phyloP scores from a whole-genome alignment of 2,113 vertebrate species.

The Lepus timidus region DNA sequence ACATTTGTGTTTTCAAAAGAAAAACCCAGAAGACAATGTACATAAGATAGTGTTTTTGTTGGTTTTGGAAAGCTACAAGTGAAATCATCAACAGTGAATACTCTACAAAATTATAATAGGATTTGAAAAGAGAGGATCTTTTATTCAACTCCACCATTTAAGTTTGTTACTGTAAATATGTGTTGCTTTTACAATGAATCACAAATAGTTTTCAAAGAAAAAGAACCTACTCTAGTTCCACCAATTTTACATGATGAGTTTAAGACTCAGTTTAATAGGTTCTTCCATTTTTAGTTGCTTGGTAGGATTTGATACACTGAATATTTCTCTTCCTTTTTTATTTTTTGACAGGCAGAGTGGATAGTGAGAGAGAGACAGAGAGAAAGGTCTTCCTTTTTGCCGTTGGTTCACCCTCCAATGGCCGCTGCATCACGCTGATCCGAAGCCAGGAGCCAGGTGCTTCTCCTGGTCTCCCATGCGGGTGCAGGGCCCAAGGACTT shows the following conservation, averaged over 20 bases:
- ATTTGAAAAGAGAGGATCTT: not conserved
- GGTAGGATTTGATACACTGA: not conserved
- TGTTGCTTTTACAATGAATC: not conserved
- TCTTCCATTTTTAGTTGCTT: not conserved
- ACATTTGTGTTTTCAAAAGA: not conserved
- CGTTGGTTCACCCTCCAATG: no score
- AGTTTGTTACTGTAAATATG: not conserved
- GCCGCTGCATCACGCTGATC: no score
- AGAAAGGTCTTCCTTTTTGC: no score
- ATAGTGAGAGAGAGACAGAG: no score
- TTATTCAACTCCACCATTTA: not conserved
- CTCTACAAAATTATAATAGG: not conserved
- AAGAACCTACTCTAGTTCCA: not conserved
- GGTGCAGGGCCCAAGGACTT: no score
- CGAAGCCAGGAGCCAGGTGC: no score
- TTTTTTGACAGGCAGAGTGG: no score
- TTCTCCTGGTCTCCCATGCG: no score
- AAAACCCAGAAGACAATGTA: not conserved
- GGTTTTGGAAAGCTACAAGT: not conserved
- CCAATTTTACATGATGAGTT: not conserved
- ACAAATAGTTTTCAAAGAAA: slow-evolving; percentile 27
- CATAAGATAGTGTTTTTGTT: not conserved
- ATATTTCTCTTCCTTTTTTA: not conserved
- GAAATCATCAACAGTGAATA: not conserved
- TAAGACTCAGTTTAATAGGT: not conserved